phyloP scores from a whole-genome alignment of 2,113 vertebrate species.

The Xyrauchen texanus region DNA sequence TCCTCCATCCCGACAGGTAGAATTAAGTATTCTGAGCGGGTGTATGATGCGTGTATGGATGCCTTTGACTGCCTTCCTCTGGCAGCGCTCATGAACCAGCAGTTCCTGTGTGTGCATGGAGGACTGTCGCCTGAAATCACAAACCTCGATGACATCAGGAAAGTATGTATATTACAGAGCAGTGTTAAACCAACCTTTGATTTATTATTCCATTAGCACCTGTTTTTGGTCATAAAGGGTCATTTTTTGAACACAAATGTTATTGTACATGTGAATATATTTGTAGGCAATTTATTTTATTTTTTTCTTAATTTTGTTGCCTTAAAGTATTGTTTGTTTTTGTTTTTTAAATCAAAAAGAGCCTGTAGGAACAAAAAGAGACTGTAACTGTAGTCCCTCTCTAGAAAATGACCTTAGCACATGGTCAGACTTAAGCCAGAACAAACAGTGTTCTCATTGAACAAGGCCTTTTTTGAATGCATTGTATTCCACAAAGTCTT shows the following conservation, averaged over 20 bases:
- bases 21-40: conserved; percentile 99
- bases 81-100: conserved; percentile 99
- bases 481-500: not conserved
- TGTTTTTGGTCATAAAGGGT: too few relatives aligned
- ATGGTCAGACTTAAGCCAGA: not conserved
- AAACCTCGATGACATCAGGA: conserved; percentile 98
- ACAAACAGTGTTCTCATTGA: not conserved
- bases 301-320: too few relatives aligned
- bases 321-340: too few relatives aligned
- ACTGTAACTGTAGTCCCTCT: not conserved
- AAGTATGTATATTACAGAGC: conserved; percentile 82
- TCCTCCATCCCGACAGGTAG: conserved; percentile 81
- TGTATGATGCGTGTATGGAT: conserved; percentile 98
- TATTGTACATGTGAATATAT: too few relatives aligned
- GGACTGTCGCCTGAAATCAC: conserved; percentile 98
- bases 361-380: not conserved
- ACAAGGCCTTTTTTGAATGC: not conserved
- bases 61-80: conserved; percentile 98
- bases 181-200: not conserved
- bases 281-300: too few relatives aligned
- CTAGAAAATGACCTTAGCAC: not conserved
- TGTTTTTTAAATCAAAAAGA: not conserved
- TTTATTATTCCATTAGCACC: too few relatives aligned
- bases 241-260: too few relatives aligned
- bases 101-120: conserved; percentile 96